Evolutionary conservation across 1,140 invertebrate species (phyloP).

Genomic region (Mylabris phalerata): DNA sequence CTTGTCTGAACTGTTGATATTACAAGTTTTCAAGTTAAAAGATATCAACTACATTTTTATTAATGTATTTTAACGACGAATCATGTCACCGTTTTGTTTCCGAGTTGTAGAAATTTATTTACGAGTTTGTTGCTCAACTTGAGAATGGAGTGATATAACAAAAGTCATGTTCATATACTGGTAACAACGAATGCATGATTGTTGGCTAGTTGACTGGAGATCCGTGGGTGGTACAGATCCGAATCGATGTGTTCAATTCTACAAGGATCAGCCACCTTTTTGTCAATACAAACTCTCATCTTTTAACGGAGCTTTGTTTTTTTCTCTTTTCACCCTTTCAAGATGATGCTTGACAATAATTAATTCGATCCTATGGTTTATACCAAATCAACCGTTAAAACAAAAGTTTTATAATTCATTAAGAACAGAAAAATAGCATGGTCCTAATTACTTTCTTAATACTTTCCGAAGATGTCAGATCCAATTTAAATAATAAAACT

Average conservation of each 20-base stretch:
- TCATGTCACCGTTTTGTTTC: not conserved
- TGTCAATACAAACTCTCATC: too few relatives aligned
- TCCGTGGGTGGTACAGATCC: not conserved
- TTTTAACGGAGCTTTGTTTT: too few relatives aligned
- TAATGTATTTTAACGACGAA: not conserved
- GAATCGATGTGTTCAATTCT: too few relatives aligned
- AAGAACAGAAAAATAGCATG: slow-evolving; percentile 26
- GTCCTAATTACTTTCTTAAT: slow-evolving; percentile 36
- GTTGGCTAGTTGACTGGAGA: not conserved
- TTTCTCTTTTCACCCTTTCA: too few relatives aligned
- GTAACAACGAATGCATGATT: not conserved
- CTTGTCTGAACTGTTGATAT: too few relatives aligned
- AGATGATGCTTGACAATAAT: slow-evolving; percentile 3
- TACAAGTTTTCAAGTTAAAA: too few relatives aligned
- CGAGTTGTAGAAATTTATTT: not conserved
- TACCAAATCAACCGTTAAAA: slow-evolving; percentile 32
- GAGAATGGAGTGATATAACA: not conserved
- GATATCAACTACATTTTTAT: too few relatives aligned
- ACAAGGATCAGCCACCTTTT: too few relatives aligned
- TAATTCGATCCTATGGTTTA: slow-evolving; percentile 24
- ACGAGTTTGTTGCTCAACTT: not conserved
- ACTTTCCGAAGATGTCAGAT: slow-evolving; percentile 28
- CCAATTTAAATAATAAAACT: slow-evolving; percentile 30
- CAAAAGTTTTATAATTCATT: slow-evolving; percentile 29
- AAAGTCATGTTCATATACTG: slow-evolving; percentile 1